Evolutionary conservation across 2,888 invertebrate genomes (phyloP), one percentile per base, ranked within the genome.

Genomic region (Parelbella ahira): DNA sequence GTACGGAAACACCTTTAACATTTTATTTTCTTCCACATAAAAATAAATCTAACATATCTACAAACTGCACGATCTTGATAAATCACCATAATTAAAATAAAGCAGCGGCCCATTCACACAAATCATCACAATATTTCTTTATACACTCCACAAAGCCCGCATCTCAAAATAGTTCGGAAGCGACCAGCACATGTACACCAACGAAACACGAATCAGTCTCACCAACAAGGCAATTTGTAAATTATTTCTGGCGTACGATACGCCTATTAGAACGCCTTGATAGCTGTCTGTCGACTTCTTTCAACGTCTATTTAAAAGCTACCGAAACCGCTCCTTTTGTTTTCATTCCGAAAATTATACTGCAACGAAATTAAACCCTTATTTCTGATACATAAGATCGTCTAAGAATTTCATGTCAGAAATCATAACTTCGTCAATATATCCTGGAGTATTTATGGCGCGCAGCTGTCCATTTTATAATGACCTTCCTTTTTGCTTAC

Each of bases 231-330:
- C 72, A 73, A 79, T 84, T 84, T 83, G 82, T 86, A 77, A 81
- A 77, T 82, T 84, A 84, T 84, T 84, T 75, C 73, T 76, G 78
- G 74, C 76, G 50, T 63, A 63, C 68, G 77, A 58, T 72, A 79
- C 79, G 81, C 81, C 83, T 86, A 86, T 87, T 87, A 87, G 84
- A 67, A 74, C 68, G 68, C 74, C 84, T 80, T 84, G 86, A 86
- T 82, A 73, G 80, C 73, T 78, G 78, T 68, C 84, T 72, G 82
- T 82, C 79, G 67, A 74, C 73, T 81, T 83, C 84, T 87, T 84
- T 87, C 87, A 84, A 68, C 87, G 54, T 84, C 76, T 84, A 82
- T 86, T 86, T 87, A 82, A 87, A 82, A 83, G 78, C 80, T 61
- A 70, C 71, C 56, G 63, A 57, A 63, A 54, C 49, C 56, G 51